Evolutionary conservation across 2,888 invertebrate species (phyloP), one percentile per base, ranked within the genome.

Genomic region (Drosophila eohydei): DNA sequence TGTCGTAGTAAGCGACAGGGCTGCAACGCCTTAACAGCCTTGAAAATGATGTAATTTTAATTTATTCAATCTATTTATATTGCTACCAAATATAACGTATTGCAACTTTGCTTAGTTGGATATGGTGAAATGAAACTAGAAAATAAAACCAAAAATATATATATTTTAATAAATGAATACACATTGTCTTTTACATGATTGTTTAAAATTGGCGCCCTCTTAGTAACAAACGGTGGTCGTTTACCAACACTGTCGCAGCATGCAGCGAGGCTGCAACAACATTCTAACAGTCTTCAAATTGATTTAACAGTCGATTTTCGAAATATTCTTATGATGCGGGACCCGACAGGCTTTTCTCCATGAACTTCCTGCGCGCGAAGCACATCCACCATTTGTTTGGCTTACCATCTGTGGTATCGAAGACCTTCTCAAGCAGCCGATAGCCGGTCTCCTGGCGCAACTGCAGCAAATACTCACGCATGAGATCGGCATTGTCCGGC

Each of bases 311-410:
- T 57, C 61, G 50, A 4, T 40, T 34, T 16, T 57, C 7, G 28
- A 32, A 59, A 32, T 46, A n/a, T 9, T 61, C 38, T 57, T 52
- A 67, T 43, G 77, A 86, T 0, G 92, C 93, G 12, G 93, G 92
- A 3, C 92, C 92, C 8, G 92, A 90, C 14, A 99, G 94, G 26
- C 98, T 98, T 92, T 99, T 99, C 93, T 99, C 99, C 99, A 99
- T 99, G 92, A 99, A 99, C 94, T 98, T 98, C 95, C 98, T 98
- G 92, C 98, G 98, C 28, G 98, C 97, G 94, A 99, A 99, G 92
- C 99, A 99, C 62, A 98, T 94, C 99, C 99, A 99, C 99, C 99
- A 99, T 94, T 99, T 99, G 91, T 97, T 98, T 3, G 99, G 98
- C 91, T 98, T 98, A 4, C 98, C 98, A 92, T 97, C 97, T 76